Percentiles rank a stretch among this genome's conserved stretches.
Conservation (phyloP, 2,113 vertebrate genomes). For the Odobenus rosmarus region DNA sequence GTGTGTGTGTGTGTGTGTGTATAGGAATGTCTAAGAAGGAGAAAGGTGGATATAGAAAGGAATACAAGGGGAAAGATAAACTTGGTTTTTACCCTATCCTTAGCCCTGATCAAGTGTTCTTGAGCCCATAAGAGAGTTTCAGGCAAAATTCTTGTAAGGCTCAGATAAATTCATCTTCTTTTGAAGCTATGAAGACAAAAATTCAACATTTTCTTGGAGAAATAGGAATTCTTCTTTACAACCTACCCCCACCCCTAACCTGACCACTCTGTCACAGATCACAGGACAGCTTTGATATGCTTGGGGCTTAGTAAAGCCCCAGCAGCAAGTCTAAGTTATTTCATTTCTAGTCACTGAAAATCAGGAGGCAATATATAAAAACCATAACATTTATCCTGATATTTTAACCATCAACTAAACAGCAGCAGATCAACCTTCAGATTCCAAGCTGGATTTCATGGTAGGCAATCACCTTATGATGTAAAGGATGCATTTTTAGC, state of each 20-base stretch:
- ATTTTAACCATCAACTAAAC: neutral
- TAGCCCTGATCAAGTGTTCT: neutral
- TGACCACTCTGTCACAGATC: neutral
- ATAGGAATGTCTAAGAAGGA: neutral
- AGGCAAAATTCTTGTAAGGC: neutral
- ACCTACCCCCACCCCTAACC: rapidly evolving
- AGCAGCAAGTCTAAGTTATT: neutral
- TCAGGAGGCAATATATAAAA: neutral
- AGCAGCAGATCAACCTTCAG: neutral
- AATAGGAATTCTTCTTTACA: neutral
- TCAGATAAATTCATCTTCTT: neutral
- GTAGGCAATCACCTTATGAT: neutral
- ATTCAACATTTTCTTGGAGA: neutral
- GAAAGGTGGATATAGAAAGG: neutral
- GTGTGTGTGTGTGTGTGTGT: neutral
- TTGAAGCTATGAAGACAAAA: neutral
- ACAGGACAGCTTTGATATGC: neutral
- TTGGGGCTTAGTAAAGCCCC: neutral
- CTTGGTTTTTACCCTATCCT: neutral
- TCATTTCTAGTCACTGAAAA: neutral
- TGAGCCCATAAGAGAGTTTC: neutral
- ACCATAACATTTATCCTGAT: neutral
- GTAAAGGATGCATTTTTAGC: neutral
- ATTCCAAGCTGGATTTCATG: neutral
- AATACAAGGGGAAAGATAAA: neutral